These are phyloP conservation scores for Tiliacea aurago DNA, from an alignment of 2,888 invertebrate species.

Conservation along the genomic window DNA sequence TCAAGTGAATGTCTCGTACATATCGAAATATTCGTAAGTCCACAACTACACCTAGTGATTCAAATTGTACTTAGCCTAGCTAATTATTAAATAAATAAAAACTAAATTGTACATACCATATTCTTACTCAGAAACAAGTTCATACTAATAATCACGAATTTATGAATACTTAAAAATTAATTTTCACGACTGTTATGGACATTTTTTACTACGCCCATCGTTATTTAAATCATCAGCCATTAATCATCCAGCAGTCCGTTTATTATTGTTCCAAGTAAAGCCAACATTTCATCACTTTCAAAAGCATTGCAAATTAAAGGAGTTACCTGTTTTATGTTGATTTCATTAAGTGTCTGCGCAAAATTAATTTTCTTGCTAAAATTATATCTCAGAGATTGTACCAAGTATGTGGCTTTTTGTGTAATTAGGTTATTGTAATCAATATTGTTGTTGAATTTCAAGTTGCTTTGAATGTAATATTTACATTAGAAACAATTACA, in stretches of 20 bases:
- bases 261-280: slow-evolving; percentile 42
- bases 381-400: slow-evolving; percentile 14
- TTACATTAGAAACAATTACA: slow-evolving; percentile 37
- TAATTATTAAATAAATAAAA: not conserved
- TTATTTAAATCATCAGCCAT: slow-evolving; percentile 39
- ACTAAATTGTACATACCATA: too few relatives aligned
- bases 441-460: slow-evolving; percentile 43
- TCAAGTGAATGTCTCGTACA: not conserved
- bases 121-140: too few relatives aligned
- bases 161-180: too few relatives aligned
- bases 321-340: slow-evolving; percentile 39
- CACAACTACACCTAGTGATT: not conserved
- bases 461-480: slow-evolving; percentile 28
- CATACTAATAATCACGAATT: too few relatives aligned
- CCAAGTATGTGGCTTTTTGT: slow-evolving; percentile 30
- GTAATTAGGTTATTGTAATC: slow-evolving; percentile 37
- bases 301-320: slow-evolving; percentile 45
- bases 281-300: slow-evolving; percentile 39
- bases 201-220: slow-evolving; percentile 36
- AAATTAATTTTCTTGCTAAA: slow-evolving; percentile 49
- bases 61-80: not conserved
- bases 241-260: slow-evolving; percentile 42
- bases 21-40: not conserved
- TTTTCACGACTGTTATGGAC: slow-evolving; percentile 11
- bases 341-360: slow-evolving; percentile 23